Conservation (phyloP, 2,797 vertebrate species). For the Atherinosoma microstoma region DNA sequence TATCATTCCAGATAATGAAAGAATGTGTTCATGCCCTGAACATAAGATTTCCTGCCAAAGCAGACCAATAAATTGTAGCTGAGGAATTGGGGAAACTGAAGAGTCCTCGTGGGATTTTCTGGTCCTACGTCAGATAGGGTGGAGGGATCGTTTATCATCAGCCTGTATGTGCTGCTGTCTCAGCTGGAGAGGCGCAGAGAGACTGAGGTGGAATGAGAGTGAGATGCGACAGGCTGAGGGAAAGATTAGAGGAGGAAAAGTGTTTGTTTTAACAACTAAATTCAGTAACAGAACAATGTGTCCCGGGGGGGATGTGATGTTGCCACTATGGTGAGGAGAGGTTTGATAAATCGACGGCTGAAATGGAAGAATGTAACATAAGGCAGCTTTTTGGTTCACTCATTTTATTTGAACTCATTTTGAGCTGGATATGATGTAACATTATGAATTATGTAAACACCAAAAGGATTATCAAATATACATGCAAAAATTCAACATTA, state of each 20-base stretch:
- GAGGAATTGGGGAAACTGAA: slow-evolving; percentile 18
- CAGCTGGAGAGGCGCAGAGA: slow-evolving; percentile 10
- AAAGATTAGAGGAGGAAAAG: slow-evolving; percentile 13
- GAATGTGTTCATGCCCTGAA: not conserved
- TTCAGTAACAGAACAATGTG: slow-evolving; percentile 11
- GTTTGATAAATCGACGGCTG: not conserved
- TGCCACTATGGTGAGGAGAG: slow-evolving; percentile 8
- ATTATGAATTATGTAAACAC: not conserved
- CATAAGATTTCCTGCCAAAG: slow-evolving; percentile 29
- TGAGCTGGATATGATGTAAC: not conserved
- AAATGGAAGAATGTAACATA: slow-evolving; percentile 1
- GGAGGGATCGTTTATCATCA: slow-evolving; percentile 26
- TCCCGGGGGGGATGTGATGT: slow-evolving; percentile 19
- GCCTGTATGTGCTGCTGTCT: slow-evolving; percentile 5
- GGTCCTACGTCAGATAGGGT: slow-evolving; percentile 16
- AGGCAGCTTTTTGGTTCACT: not conserved
- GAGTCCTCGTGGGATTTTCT: slow-evolving; percentile 8
- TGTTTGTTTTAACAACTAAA: slow-evolving; percentile 34
- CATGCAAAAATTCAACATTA: not conserved
- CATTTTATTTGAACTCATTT: not conserved
- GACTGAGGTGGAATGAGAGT: slow-evolving; percentile 18
- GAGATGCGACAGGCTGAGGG: slow-evolving; percentile 26
- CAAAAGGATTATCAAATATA: not conserved
- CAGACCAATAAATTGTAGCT: slow-evolving; percentile 19
- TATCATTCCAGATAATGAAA: slow-evolving; percentile 1